Base-by-base conservation (phyloP, 1,140 invertebrate species). In the Mylabris phalerata region DNA sequence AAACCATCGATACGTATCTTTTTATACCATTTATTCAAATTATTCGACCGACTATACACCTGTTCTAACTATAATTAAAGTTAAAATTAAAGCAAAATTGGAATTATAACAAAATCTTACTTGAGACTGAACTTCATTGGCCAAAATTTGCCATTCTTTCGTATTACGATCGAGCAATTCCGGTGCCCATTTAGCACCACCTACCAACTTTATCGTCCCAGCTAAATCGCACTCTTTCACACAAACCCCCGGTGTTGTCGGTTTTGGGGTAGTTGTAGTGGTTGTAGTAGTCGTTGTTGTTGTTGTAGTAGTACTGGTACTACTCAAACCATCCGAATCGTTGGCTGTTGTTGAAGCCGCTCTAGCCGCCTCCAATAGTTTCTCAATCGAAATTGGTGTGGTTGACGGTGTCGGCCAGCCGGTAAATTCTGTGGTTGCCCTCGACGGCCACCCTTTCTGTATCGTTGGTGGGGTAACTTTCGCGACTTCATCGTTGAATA, bases 381-480 rank as follows among this genome's bases (percentile, higher is more conserved):
- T 89, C 68, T 90, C 88, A 43, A 90, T 87, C 0, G 88, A 90
- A 48, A 92, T 85, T 4, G 89, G 89, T 0, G 88, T 91, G 0
- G 90, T 92, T 1, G 88, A 87, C 3, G 86, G 83, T 4, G 89
- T 88, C 9, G 90, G 89, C 90, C 90, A 93, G 11, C 90, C 90
- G 7, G 89, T 92, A 66, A 93, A 93, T 71, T 90, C 88, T 2
- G 90, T 93, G 10, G 88, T 90, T 46, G 86, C 85, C 73, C 91
- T 86, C 7, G 80, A 82, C 1, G 90, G 89, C 81, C 88, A 90
- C 59, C 88, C 89, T 73, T 89, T 90, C 51, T 86, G 83, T 62
- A 90, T 90, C 40, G 82, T 81, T 4, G 87, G 84, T 0, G 79
- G 75, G 1, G 84, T 79, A 1, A 76, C 72, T 42, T 68, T 70